Evolutionary conservation across 2,797 vertebrate species (phyloP).

Genomic region (Channallabes apus): DNA sequence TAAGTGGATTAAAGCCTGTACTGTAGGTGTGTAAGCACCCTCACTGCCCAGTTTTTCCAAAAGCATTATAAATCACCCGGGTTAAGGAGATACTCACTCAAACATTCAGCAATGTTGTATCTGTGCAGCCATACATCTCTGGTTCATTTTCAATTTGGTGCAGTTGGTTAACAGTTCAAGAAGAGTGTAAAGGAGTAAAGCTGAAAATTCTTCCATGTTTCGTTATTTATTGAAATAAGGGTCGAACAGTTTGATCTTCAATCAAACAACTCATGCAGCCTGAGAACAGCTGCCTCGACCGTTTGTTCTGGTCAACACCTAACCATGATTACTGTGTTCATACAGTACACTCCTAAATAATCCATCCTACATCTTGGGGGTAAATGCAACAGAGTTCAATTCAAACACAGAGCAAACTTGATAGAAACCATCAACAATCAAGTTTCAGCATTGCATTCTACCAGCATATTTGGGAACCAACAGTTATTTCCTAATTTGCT

Average conservation of each 20-base stretch:
- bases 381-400: background rate
- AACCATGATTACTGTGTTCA: conserved; percentile 5
- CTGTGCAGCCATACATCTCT: background rate
- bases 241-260: background rate
- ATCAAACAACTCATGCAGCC: background rate
- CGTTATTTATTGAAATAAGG: background rate
- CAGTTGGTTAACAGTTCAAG: no score
- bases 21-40: no score
- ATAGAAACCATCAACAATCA: background rate
- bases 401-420: background rate
- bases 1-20: no score
- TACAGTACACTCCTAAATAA: background rate
- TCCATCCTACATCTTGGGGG: background rate
- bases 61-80: background rate
- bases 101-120: background rate
- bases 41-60: no score
- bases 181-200: background rate
- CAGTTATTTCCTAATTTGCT: background rate
- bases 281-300: background rate
- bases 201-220: background rate
- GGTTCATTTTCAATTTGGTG: background rate
- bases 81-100: background rate
- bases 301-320: background rate
- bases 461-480: background rate
- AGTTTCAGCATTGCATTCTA: background rate